These are phyloP conservation scores for Xenopus tropicalis DNA, from an alignment of 2,113 vertebrate genomes.

Conservation along the genomic window UCB_Xtro_10.0 CM004449.2:103838001-103838500, in stretches of 20 bases:
- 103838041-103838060: constrained; percentile 48
- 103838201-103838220: constrained; percentile 64
- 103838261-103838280: constrained; percentile 35
- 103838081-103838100: constrained; percentile 52
- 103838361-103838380: constrained; percentile 14
- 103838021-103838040: constrained; percentile 48
- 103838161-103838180: constrained; percentile 46
- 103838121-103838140: constrained; percentile 34
- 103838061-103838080: constrained; percentile 50
- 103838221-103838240: constrained; percentile 20
- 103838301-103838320: constrained; percentile 45
- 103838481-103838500: not conserved
- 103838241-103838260: constrained; percentile 40
- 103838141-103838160: constrained; percentile 43
- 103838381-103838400: not conserved
- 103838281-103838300: constrained; percentile 46
- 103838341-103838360: constrained; percentile 17
- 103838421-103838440: not conserved
- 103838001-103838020: constrained; percentile 47
- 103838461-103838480: not conserved
- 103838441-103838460: not conserved
- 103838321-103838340: constrained; percentile 27
- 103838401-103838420: not conserved
- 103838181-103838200: constrained; percentile 47
- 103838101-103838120: constrained; percentile 50